Percentiles rank a stretch among this genome's conserved stretches.
These are phyloP conservation scores for Heliconius hewitsoni DNA, from an alignment of 1,140 invertebrate genomes.

Conservation along the genomic window DNA sequence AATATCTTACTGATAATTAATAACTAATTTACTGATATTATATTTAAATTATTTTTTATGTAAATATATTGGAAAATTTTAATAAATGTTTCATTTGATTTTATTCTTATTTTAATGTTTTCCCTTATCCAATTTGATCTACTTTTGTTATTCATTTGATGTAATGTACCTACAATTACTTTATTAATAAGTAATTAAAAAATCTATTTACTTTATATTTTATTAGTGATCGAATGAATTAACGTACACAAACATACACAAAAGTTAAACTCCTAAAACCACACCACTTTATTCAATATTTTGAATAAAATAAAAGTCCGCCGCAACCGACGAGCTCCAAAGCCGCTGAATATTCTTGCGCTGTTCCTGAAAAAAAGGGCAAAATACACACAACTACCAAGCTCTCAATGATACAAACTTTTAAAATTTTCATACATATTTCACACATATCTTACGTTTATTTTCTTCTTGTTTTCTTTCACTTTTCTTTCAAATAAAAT, in stretches of 20 bases:
- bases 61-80: too few relatives aligned
- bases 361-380: neutral
- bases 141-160: too few relatives aligned
- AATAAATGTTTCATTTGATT: too few relatives aligned
- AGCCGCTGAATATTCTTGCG: neutral
- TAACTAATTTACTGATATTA: too few relatives aligned
- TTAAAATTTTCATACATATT: neutral
- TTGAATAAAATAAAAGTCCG: neutral
- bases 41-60: too few relatives aligned
- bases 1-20: too few relatives aligned
- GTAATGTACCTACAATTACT: too few relatives aligned
- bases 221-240: neutral
- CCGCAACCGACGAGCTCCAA: neutral
- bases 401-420: constrained; percentile 5
- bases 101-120: too few relatives aligned
- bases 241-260: neutral
- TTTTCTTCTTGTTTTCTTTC: neutral
- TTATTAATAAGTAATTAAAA: too few relatives aligned
- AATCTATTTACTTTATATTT: too few relatives aligned
- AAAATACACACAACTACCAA: neutral
- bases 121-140: too few relatives aligned
- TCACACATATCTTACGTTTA: neutral
- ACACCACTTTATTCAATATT: neutral
- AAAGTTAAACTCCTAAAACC: neutral
- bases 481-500: neutral